These are phyloP conservation scores for Alethe castanea DNA, from an alignment of 2,113 vertebrate species.

Conservation along the genomic window DNA sequence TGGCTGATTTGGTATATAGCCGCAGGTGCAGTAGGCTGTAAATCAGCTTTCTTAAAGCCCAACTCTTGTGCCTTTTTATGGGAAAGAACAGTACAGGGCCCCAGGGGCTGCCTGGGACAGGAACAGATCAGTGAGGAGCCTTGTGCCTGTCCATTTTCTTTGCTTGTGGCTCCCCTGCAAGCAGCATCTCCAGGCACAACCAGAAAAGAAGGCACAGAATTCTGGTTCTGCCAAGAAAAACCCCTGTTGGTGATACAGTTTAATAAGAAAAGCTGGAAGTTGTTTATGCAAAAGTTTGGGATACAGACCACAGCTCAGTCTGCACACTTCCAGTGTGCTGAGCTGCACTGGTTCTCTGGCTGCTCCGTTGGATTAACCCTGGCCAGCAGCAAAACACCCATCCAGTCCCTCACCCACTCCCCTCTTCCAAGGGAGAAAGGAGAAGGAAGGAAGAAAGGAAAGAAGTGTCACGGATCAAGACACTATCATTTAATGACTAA, in stretches of 20 bases:
- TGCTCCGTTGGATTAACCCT: not conserved
- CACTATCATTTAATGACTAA: not conserved
- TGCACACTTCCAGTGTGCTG: not conserved
- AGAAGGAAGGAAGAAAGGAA: not conserved
- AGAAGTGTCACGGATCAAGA: not conserved
- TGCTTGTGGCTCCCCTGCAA: not conserved
- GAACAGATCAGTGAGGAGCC: not conserved
- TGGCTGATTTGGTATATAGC: not conserved
- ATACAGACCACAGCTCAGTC: not conserved
- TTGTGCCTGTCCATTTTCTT: not conserved
- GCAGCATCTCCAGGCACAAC: not conserved
- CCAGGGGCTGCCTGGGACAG: accelerated
- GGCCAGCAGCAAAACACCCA: not conserved
- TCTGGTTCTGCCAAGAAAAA: not conserved
- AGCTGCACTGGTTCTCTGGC: not conserved
- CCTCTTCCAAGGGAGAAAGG: not conserved
- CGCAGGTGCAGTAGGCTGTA: not conserved
- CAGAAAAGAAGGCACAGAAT: not conserved
- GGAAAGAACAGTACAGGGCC: not conserved
- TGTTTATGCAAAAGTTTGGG: not conserved
- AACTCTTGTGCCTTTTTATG: not conserved
- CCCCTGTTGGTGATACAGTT: not conserved
- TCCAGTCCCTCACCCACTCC: not conserved
- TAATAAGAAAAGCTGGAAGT: not conserved
- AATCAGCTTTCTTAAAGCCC: not conserved